Percentiles rank a stretch among this genome's conserved stretches.
Evolutionary conservation across 92 coral and sea anemone genomes (phyloP).

Genomic region (Porites lobata): DNA sequence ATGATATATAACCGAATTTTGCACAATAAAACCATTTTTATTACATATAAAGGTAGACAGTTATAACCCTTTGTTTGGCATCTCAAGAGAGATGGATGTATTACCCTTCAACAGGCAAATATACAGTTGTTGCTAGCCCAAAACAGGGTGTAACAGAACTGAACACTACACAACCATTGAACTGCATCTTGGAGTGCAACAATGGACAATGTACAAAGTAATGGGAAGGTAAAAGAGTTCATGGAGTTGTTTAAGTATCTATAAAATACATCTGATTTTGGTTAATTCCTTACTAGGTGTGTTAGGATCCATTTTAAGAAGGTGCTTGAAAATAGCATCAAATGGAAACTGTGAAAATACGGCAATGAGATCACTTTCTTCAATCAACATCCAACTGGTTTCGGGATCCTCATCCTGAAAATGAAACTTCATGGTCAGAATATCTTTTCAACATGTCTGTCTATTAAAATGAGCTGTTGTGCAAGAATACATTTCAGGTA

Average conservation of each 20-base stretch:
- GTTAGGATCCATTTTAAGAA: slow-evolving; percentile 86
- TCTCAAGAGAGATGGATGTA: background rate
- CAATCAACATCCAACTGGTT: slow-evolving; percentile 92
- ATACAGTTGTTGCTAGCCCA: no score
- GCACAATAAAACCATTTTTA: background rate
- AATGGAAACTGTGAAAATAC: slow-evolving; percentile 95
- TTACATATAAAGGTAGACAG: background rate
- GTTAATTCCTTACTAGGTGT: slow-evolving; percentile 50
- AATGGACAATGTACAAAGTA: no score
- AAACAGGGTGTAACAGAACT: no score
- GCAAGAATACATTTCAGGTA: no score
- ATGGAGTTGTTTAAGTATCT: background rate
- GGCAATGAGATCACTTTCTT: slow-evolving; percentile 89
- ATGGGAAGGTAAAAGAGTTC: no score
- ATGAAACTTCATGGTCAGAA: background rate
- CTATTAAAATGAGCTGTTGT: no score
- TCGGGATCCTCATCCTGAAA: slow-evolving; percentile 95
- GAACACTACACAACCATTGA: no score
- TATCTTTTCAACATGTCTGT: no score
- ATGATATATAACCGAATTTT: background rate
- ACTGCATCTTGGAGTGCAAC: no score
- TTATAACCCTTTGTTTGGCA: background rate
- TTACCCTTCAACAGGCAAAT: no score
- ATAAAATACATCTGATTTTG: no score
- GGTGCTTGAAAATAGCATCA: slow-evolving; percentile 92